Base-by-base conservation (phyloP, 2,113 vertebrate genomes). In the Hippocampus comes region DNA sequence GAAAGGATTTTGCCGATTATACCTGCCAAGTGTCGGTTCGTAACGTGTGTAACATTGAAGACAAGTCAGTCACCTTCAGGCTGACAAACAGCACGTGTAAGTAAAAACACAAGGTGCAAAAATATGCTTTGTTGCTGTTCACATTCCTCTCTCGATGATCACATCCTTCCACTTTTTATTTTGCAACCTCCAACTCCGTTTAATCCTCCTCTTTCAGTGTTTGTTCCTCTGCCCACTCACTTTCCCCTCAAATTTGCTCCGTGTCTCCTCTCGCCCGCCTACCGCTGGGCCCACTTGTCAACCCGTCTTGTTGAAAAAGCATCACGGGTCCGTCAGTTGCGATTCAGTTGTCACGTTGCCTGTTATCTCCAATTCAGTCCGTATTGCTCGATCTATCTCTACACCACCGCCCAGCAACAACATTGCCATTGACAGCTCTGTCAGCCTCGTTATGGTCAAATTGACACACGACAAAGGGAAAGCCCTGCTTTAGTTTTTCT, bases 1-100 rank as follows among this genome's bases (percentile, higher is more conserved):
- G 95, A 5, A 95, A 96, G 80, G 97, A 99, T 89, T 98, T 96
- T 18, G 95, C 95, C 74, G 95, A 97, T 88, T 99, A 99, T 83
- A 96, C 95, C 0, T 99, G 97, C 78, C 95, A 98, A 87, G 97
- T 98, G 88, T 98, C 97, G 0, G 97, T 99, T 6, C 94, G 96
- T 59, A 98, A 99, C 0, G 97, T 99, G 69, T 99, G 97, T 14
- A 95, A 94, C 83, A 98, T 99, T 74, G 94, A 94, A 1, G 96
- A 99, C 82, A 97, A 94, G 80, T 94, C 94, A 0, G 93, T 97
- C 89, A 95, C 95, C 80, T 99, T 99, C 89, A 90, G 89, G 76
- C 95, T 99, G 82, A 98, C 96, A 74, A 99, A 98, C 76, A 93
- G 92, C 71, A 99, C 97, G 74, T 93, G 97, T 99, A 89, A 89